Conservation (phyloP, 1,140 invertebrate species). For the Cotesia glomerata region DNA sequence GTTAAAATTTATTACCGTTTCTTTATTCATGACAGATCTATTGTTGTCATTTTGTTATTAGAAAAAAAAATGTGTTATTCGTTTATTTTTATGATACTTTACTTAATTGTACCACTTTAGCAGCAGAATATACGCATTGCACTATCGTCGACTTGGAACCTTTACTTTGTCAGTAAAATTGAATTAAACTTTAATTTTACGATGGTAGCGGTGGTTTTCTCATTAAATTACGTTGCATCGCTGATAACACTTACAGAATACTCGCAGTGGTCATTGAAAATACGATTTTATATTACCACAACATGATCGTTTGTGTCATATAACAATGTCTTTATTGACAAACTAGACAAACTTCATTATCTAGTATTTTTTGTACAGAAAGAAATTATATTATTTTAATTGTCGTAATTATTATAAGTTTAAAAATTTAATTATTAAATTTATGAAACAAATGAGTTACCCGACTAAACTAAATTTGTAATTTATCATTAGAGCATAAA, state of each 20-base stretch:
- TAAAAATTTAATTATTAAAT: too few relatives aligned
- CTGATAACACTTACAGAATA: slow-evolving; percentile 20
- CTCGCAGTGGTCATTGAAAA: slow-evolving; percentile 15
- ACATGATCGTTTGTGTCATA: not conserved
- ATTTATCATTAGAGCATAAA: too few relatives aligned
- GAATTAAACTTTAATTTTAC: slow-evolving; percentile 34
- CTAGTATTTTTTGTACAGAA: too few relatives aligned
- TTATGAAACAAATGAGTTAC: too few relatives aligned
- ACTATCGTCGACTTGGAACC: not conserved
- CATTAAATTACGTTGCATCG: slow-evolving; percentile 30
- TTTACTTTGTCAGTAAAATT: slow-evolving; percentile 24
- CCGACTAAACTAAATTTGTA: too few relatives aligned
- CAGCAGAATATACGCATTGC: too few relatives aligned
- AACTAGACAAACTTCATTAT: too few relatives aligned
- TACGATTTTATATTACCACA: slow-evolving; percentile 12
- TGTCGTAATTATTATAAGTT: too few relatives aligned
- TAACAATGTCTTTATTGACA: not conserved
- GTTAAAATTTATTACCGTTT: too few relatives aligned
- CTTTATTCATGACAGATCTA: too few relatives aligned
- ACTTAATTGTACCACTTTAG: not conserved
- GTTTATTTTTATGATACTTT: not conserved
- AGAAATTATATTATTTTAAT: too few relatives aligned
- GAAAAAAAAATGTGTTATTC: not conserved
- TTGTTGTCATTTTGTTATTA: not conserved
- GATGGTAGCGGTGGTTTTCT: slow-evolving; percentile 26